phyloP scores from a whole-genome alignment of 2,113 vertebrate species.

The Oryzias woworae region DNA sequence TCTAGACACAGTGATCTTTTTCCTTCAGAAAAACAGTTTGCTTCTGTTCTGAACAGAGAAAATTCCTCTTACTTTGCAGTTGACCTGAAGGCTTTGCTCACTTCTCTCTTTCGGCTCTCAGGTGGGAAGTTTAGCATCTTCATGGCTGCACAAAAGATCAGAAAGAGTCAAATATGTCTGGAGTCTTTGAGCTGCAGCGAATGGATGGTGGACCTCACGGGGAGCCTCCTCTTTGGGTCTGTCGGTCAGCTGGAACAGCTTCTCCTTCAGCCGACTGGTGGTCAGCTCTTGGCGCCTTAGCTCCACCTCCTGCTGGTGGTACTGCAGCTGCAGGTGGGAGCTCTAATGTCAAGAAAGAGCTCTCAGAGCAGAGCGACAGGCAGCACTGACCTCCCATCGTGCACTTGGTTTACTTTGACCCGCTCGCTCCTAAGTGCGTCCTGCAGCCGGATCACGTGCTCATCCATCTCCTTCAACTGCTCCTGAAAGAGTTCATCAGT shows the following conservation, averaged over 20 bases:
- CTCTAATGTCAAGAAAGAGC: constrained; percentile 22
- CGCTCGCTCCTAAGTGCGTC: constrained; percentile 61
- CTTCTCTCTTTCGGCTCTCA: constrained; percentile 39
- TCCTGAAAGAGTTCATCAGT: constrained; percentile 48
- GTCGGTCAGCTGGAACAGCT: constrained; percentile 57
- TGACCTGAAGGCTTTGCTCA: constrained; percentile 17
- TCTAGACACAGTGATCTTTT: no score
- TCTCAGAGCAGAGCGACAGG: no score
- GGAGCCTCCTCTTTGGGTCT: constrained; percentile 47
- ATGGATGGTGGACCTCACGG: constrained; percentile 44
- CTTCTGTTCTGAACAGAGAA: no score
- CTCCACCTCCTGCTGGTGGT: constrained; percentile 67
- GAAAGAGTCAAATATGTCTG: background rate
- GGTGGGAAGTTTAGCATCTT: constrained; percentile 68
- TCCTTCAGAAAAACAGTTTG: no score
- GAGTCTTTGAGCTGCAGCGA: background rate
- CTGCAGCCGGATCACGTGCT: constrained; percentile 65
- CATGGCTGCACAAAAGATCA: constrained; percentile 52
- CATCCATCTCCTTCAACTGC: constrained; percentile 64
- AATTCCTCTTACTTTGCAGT: constrained; percentile 47
- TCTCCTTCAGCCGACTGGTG: constrained; percentile 61
- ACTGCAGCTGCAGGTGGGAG: constrained; percentile 57
- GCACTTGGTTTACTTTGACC: constrained; percentile 52
- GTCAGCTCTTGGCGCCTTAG: constrained; percentile 66
- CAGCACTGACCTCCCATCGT: no score